phyloP scores from a whole-genome alignment of 2,888 invertebrate genomes.

The Sceliomorpha sp. region DNA sequence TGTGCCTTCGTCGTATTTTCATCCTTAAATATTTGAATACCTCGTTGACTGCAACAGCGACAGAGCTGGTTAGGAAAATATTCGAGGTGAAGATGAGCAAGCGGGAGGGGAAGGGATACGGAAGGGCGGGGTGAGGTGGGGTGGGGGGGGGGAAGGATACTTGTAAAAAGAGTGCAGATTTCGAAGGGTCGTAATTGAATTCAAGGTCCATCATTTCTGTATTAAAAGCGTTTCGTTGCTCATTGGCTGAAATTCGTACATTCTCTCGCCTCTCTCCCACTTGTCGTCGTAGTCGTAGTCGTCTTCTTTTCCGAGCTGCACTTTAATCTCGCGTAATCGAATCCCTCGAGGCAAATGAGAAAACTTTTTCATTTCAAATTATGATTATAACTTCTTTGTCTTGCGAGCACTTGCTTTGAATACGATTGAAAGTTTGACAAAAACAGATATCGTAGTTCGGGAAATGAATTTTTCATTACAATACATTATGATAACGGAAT shows the following conservation, averaged over 20 bases:
- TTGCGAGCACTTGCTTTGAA: constrained; percentile 21
- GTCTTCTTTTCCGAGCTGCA: constrained; percentile 47
- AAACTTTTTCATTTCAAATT: constrained; percentile 57
- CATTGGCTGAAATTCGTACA: constrained; percentile 43
- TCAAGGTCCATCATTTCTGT: constrained; percentile 40
- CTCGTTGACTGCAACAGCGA: constrained; percentile 67
- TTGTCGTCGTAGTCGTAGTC: no score
- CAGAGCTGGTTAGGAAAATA: constrained; percentile 71
- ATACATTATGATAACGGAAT: no score
- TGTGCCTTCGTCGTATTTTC: constrained; percentile 75
- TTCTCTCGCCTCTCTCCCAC: constrained; percentile 24
- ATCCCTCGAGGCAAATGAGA: constrained; percentile 52
- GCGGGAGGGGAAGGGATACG: not conserved
- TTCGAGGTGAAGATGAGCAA: constrained; percentile 55
- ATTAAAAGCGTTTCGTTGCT: constrained; percentile 45
- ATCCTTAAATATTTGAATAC: constrained; percentile 79
- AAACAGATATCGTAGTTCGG: not conserved
- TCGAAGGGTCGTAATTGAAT: constrained; percentile 48
- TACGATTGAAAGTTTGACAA: constrained; percentile 21
- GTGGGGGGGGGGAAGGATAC: not conserved
- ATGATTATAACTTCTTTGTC: constrained; percentile 54
- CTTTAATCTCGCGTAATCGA: constrained; percentile 57
- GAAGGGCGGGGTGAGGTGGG: no score
- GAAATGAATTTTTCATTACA: constrained; percentile 12
- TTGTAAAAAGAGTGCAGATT: constrained; percentile 36